Evolutionary conservation across 2,797 vertebrate genomes (phyloP), one percentile per base, ranked within the genome.

Genomic region (Odontamblyopus lacepedii): DNA sequence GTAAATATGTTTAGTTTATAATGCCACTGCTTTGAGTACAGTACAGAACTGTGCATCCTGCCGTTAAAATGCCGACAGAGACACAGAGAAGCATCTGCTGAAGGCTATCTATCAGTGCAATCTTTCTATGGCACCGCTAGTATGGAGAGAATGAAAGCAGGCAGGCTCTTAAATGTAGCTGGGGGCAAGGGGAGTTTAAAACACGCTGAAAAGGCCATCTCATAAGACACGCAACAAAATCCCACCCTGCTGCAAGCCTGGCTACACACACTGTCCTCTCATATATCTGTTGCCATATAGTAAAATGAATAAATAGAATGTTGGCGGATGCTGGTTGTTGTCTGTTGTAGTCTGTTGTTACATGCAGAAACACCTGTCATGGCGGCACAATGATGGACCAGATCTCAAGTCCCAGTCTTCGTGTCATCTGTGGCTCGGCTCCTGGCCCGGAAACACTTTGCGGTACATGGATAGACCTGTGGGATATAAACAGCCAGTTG

Each of bases 391-490:
- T 48, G 85, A 77, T 79, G 77, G 80, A 78, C 77, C 19, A 18
- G 48, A 77, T 74, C 85, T 83, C 76, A 48, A 74, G 80, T 86
- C n/a, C 26, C 71, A 4, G 32, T 63, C 63, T 79, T 80, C 65
- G n/a, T 85, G 89, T 94, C 93, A 94, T 92, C 91, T 94, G 82
- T 83, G 88, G 67, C 76, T 71, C 62, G 89, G 82, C 59, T 88
- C 80, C 68, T 83, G 88, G 74, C 66, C 77, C 61, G 87, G 90
- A 76, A 93, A 81, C 79, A 91, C 85, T 79, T 89, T 91, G 84
- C 75, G 75, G 85, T 93, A 92, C 67, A 79, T 72, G 67, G 90
- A 87, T 9, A 90, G 89, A 84, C 92, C 94, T 94, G 53, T 63
- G 38, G 78, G 41, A 80, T 29, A 78, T 65, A 32, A 79, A 69